Conservation (phyloP, 1,140 invertebrate species). For the Danaus plexippus region DNA sequence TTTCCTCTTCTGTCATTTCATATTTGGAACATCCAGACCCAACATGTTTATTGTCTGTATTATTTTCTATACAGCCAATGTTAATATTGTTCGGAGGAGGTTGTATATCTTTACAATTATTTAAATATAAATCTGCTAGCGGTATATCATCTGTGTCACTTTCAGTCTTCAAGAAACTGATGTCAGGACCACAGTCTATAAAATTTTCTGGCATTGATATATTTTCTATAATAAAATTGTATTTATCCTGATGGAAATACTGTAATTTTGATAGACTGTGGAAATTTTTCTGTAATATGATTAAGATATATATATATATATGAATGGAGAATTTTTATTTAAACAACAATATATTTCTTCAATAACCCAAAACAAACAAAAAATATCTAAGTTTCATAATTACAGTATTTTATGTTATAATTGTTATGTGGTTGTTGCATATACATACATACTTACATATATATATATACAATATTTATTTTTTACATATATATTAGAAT, state of each 20-base stretch:
- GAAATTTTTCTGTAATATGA: too few species aligned
- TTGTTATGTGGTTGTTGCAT: too few species aligned
- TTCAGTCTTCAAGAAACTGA: slow-evolving; percentile 32
- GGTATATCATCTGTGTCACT: slow-evolving; percentile 39
- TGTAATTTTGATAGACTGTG: slow-evolving; percentile 8
- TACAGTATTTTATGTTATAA: too few species aligned
- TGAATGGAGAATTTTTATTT: too few species aligned
- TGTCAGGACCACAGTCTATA: slow-evolving; percentile 33
- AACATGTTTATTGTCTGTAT: slow-evolving; percentile 11
- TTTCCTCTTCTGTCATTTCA: slow-evolving; percentile 23
- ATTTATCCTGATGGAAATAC: slow-evolving; percentile 1
- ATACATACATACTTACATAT: too few species aligned
- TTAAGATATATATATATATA: too few species aligned
- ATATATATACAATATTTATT: too few species aligned
- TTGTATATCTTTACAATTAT: slow-evolving; percentile 8
- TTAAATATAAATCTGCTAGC: slow-evolving; percentile 28
- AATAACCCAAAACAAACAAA: too few species aligned
- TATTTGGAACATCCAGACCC: slow-evolving; percentile 7
- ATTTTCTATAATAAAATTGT: neutral
- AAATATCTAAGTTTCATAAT: too few species aligned
- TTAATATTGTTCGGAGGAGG: slow-evolving; percentile 1
- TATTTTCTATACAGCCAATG: slow-evolving; percentile 7
- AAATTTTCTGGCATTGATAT: slow-evolving; percentile 26
- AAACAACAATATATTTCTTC: too few species aligned
- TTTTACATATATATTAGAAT: too few species aligned